phyloP scores from a whole-genome alignment of 2,888 invertebrate species.

The Caenorhabditis afra region DNA sequence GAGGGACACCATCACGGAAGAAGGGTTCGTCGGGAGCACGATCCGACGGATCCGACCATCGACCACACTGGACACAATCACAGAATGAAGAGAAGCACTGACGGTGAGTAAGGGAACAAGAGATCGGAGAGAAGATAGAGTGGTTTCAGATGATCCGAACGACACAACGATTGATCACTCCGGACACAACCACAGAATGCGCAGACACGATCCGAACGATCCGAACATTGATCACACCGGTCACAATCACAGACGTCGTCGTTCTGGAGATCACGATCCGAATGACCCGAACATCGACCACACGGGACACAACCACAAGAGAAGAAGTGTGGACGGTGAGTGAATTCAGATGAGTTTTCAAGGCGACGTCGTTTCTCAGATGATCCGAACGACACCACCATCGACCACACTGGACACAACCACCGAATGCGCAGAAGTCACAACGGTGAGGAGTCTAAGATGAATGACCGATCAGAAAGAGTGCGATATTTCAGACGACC shows the following conservation, averaged over 20 bases:
- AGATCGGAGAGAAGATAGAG: no score
- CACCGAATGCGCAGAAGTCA: constrained; percentile 4
- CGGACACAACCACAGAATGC: constrained; percentile 25
- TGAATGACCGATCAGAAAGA: neutral
- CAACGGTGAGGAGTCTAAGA: neutral
- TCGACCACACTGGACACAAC: constrained; percentile 36
- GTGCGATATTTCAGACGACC: no score
- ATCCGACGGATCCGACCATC: constrained; percentile 44
- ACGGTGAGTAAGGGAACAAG: neutral
- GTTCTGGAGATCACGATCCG: constrained; percentile 44
- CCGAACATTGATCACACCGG: constrained; percentile 29
- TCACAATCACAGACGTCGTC: constrained; percentile 36
- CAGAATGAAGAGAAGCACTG: constrained; percentile 21
- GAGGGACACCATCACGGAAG: constrained; percentile 19
- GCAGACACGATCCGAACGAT: constrained; percentile 28
- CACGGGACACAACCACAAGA: constrained; percentile 55
- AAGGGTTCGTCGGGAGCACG: constrained; percentile 18
- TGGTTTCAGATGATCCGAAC: constrained; percentile 16
- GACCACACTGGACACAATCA: constrained; percentile 63
- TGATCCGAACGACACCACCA: constrained; percentile 17
- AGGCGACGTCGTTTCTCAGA: no score
- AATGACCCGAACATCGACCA: constrained; percentile 57
- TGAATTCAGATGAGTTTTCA: no score
- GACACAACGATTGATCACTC: constrained; percentile 30
- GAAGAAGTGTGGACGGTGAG: constrained; percentile 13